Base-by-base conservation (phyloP, 2,888 invertebrate genomes). In the Lycophotia porphyrea region DNA sequence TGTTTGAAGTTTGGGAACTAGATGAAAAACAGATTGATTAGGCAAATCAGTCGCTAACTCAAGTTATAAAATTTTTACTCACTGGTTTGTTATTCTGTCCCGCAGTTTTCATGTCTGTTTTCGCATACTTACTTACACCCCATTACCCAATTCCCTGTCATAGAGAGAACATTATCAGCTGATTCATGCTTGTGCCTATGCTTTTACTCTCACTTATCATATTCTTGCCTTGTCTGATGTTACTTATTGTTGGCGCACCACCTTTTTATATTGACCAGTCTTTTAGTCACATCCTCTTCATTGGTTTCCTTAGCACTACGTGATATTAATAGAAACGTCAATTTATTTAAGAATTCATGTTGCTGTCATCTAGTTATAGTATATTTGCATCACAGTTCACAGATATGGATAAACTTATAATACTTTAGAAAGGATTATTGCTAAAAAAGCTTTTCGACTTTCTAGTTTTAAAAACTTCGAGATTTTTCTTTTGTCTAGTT, bases 11-110 rank as follows among this genome's bases (percentile, higher is more conserved):
- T 81, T 47, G 31, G 31, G 15, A 80, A 36, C 15, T 44, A n/a
- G 31, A 76, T 80, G 71, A 21, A 71, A 61, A 80, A 47, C 21
- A 13, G 31, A 64, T 77, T 61, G 44, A 70, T 76, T 31, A 52
- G n/a, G 21, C 5, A 13, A 36, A 65, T 24, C 27, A 36, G 39
- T 31, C 39, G 36, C 11, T 49, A 34, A 27, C 15, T 49, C 24
- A 24, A n/a, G n/a, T 21, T 11, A 27, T 18, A 9, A 60, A 42
- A 49, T 49, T 36, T 34, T n/a, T 31, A n/a, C 42, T 71, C 2
- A 77, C n/a, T 18, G 13, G n/a, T 27, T 44, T 55, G 47, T 63
- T 8, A 61, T 44, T 1, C 31, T 18, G 13, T 55, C 27, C 1
- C 15, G 15, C 15, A 15, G 7, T 27, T 27, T 55, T 31, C 58